These are phyloP conservation scores for Leucophora obtusa DNA, from an alignment of 2,888 invertebrate species.

Conservation along the genomic window DNA sequence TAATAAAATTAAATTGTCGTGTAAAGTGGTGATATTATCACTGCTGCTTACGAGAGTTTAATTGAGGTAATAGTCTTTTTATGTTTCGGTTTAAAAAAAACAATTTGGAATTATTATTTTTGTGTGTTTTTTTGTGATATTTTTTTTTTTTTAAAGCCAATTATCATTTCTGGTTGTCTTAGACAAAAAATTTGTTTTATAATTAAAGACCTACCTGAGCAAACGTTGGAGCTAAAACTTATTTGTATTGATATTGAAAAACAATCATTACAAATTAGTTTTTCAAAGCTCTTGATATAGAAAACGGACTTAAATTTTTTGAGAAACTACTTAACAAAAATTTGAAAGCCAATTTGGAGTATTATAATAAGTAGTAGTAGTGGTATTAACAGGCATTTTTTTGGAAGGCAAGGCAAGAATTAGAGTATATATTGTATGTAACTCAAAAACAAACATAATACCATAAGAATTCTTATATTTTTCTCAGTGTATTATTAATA, in stretches of 20 bases:
- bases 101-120: neutral
- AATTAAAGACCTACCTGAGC: conserved; percentile 56
- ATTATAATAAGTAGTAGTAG: conserved; percentile 8
- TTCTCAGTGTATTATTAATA: conserved; percentile 3
- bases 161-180: neutral
- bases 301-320: conserved; percentile 4
- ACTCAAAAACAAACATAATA: conserved; percentile 13
- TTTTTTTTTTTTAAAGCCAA: neutral
- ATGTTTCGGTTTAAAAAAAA: neutral
- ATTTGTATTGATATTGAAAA: conserved; percentile 26
- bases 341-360: conserved; percentile 31
- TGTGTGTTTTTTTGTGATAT: neutral
- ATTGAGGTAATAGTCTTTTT: neutral
- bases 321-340: conserved; percentile 38
- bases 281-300: conserved; percentile 39
- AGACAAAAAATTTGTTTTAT: conserved; percentile 14
- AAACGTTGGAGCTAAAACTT: conserved; percentile 52
- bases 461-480: neutral
- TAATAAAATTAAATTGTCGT: neutral
- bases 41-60: neutral
- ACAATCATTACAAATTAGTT: conserved; percentile 40
- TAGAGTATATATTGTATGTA: neutral
- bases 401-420: conserved; percentile 39
- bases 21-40: neutral
- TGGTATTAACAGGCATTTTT: conserved; percentile 35